Evolutionary conservation across 2,797 vertebrate genomes (phyloP).

Genomic region (Etheostoma nigrum): DNA sequence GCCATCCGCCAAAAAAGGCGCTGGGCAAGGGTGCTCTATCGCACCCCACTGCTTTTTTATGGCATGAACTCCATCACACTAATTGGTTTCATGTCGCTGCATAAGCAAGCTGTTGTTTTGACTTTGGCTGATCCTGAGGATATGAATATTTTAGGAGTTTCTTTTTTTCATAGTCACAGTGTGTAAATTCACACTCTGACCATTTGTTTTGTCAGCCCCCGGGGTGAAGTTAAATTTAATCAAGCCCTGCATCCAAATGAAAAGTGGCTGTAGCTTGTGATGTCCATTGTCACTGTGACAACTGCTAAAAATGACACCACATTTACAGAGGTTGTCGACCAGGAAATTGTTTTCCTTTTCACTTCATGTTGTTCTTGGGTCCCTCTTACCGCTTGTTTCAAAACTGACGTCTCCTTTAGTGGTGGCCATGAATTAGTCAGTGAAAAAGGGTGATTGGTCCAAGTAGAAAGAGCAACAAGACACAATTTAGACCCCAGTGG

Average conservation of each 20-base stretch:
- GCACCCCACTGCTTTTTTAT: conserved; percentile 52
- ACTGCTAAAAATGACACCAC: conserved; percentile 54
- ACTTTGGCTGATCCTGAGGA: conserved; percentile 66
- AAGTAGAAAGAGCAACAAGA: conserved; percentile 20
- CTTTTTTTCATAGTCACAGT: conserved; percentile 47
- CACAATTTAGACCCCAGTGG: background rate
- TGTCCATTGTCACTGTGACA: conserved; percentile 62
- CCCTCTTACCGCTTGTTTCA: conserved; percentile 30
- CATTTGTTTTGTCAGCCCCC: conserved; percentile 58
- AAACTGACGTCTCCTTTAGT: conserved; percentile 50
- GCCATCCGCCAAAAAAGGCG: conserved; percentile 54
- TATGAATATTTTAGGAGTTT: conserved; percentile 81
- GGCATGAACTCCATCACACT: conserved; percentile 74
- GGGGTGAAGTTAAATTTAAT: conserved; percentile 51
- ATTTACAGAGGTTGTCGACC: conserved; percentile 46
- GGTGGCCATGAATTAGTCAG: conserved; percentile 67
- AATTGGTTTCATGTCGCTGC: conserved; percentile 82
- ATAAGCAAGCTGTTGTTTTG: conserved; percentile 82
- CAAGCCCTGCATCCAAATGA: conserved; percentile 38
- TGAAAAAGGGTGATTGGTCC: conserved; percentile 19
- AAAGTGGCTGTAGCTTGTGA: conserved; percentile 33
- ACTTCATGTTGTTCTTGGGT: background rate
- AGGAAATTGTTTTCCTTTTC: conserved; percentile 71
- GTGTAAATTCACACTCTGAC: conserved; percentile 69
- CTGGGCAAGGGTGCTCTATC: conserved; percentile 32